Evolutionary conservation across 2,797 vertebrate species (phyloP).

Genomic region (Pyrocephalus nanus): DNA sequence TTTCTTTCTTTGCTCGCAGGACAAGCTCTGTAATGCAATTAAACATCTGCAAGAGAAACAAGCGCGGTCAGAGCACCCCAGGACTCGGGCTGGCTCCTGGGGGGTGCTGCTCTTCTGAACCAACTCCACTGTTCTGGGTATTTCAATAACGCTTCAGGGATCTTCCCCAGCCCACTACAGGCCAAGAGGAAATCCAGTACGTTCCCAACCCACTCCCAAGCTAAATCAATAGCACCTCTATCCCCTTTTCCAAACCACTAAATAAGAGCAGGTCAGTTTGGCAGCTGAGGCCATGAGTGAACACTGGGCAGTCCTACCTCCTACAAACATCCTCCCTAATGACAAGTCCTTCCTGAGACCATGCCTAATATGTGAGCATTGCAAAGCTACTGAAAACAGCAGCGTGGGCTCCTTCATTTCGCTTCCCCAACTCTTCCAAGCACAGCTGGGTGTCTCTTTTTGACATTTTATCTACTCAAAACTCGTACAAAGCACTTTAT

Average conservation of each 20-base stretch:
- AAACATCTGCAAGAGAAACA: constrained; percentile 89
- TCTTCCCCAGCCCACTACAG: not conserved
- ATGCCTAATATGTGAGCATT: not conserved
- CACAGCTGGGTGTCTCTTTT: not conserved
- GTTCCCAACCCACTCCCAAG: not conserved
- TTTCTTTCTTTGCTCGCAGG: constrained; percentile 97
- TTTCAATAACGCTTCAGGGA: not conserved
- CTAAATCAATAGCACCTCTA: not conserved
- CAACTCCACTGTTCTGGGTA: not conserved
- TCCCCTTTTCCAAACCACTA: not conserved
- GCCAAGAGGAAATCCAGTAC: not conserved
- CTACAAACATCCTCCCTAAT: not conserved
- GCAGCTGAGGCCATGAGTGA: not conserved
- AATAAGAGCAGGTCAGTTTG: not conserved
- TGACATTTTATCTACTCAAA: not conserved
- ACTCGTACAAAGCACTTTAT: not conserved
- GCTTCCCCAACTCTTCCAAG: not conserved
- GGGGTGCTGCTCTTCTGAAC: not conserved
- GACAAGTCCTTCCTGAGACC: not conserved
- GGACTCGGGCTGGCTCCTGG: not conserved
- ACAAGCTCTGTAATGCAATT: constrained; percentile 99
- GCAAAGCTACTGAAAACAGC: not conserved
- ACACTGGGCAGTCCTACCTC: not conserved
- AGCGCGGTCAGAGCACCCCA: not conserved
- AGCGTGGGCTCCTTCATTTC: not conserved